Percentiles rank a stretch among this genome's conserved stretches.
These are phyloP conservation scores for Odobenus rosmarus DNA, from an alignment of 2,113 vertebrate genomes.

Conservation along the genomic window DNA sequence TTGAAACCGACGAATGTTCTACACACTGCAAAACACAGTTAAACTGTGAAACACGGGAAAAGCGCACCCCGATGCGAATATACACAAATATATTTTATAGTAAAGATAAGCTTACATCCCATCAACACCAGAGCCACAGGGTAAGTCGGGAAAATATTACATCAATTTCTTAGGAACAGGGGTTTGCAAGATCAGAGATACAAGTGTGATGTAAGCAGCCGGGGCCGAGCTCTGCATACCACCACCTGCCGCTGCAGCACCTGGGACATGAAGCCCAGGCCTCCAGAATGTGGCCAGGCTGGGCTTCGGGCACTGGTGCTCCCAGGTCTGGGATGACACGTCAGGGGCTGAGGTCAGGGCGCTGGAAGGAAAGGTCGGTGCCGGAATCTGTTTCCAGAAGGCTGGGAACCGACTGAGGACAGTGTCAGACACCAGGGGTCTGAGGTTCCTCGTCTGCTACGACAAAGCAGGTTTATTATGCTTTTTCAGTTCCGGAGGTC, in stretches of 20 bases:
- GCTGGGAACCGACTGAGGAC: not conserved
- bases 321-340: not conserved
- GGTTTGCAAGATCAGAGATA: not conserved
- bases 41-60: not conserved
- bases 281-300: not conserved
- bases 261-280: not conserved
- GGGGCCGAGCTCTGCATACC: not conserved
- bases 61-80: not conserved
- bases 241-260: accelerated
- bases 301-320: not conserved
- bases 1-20: not conserved
- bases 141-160: accelerated
- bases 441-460: accelerated
- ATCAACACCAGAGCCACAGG: not conserved
- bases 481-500: not conserved
- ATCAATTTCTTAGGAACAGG: not conserved
- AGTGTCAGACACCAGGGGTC: too few species aligned
- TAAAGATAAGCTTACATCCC: not conserved
- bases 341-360: not conserved
- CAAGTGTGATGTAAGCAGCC: not conserved
- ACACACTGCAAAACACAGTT: not conserved
- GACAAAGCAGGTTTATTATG: too few species aligned
- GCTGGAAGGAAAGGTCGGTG: not conserved
- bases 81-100: too few species aligned
- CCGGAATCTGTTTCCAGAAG: not conserved